Percentiles rank a stretch among this genome's conserved stretches.
Conservation (phyloP, 1,140 invertebrate genomes). For the Asobara japonica region DNA sequence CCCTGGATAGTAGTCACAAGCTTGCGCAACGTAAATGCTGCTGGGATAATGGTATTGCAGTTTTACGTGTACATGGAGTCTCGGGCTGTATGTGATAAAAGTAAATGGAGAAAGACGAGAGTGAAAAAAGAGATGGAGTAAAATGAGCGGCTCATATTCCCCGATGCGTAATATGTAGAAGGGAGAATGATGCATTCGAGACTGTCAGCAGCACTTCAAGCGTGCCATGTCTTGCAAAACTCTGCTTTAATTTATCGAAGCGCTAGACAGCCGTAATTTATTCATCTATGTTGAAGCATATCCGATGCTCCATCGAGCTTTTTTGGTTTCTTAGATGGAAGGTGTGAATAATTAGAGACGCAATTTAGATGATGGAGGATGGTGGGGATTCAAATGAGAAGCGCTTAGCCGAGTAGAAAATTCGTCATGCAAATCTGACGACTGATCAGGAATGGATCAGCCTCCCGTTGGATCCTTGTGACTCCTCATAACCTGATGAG, state of each 20-base stretch:
- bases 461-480: too few relatives aligned
- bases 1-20: neutral
- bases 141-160: neutral
- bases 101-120: neutral
- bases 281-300: neutral
- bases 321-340: too few relatives aligned
- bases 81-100: neutral
- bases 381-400: too few relatives aligned
- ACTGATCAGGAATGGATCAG: too few relatives aligned
- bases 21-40: neutral
- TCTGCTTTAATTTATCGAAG: slow-evolving; percentile 32
- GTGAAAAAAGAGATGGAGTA: neutral
- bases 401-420: too few relatives aligned
- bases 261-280: slow-evolving; percentile 21
- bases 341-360: too few relatives aligned
- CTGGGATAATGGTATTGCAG: neutral
- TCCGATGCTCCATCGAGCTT: neutral
- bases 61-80: neutral
- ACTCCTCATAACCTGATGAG: too few relatives aligned
- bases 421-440: too few relatives aligned
- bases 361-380: too few relatives aligned
- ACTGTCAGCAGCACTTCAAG: slow-evolving; percentile 2
- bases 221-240: neutral
- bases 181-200: neutral
- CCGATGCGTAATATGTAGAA: neutral